A percentile compares a stretch with the other conserved stretches of the same genome.
Conservation (phyloP, 2,888 invertebrate species). For the Selenia dentaria region DNA sequence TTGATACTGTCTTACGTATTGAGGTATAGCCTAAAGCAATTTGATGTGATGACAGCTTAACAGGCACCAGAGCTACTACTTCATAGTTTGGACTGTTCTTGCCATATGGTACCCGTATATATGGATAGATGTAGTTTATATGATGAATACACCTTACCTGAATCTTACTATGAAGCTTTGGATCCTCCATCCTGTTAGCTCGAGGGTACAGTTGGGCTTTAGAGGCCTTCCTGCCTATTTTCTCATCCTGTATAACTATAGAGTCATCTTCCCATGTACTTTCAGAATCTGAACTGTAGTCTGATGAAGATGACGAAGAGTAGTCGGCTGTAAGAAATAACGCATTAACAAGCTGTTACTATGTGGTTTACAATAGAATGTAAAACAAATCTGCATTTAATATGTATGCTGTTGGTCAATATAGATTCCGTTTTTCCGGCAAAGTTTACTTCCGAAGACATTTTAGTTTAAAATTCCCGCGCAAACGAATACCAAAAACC, state of each 20-base stretch:
- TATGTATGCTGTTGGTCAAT: no score
- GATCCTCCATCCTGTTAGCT: slow-evolving; percentile 74
- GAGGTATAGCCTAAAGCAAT: no score
- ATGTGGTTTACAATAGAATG: no score
- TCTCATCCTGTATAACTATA: slow-evolving; percentile 57
- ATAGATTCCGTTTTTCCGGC: no score
- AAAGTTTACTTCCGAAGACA: no score
- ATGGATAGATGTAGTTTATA: no score
- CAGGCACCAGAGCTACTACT: no score
- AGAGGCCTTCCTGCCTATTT: slow-evolving; percentile 44
- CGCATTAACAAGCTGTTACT: slow-evolving; percentile 1
- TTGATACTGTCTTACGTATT: no score
- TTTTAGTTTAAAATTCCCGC: slow-evolving; percentile 65
- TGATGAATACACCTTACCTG: slow-evolving; percentile 50
- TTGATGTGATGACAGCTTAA: no score
- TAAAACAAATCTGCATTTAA: no score
- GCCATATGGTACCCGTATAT: no score
- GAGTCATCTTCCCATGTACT: slow-evolving; percentile 75
- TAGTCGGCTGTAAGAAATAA: slow-evolving; percentile 58
- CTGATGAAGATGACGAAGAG: slow-evolving; percentile 59
- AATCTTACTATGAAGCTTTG: slow-evolving; percentile 61
- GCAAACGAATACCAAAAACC: slow-evolving; percentile 37
- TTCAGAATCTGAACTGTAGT: slow-evolving; percentile 76
- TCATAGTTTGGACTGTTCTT: no score
- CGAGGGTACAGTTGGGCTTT: slow-evolving; percentile 63